Conservation (phyloP, 23 tunicate genomes). For the Phallusia fumigata region DNA sequence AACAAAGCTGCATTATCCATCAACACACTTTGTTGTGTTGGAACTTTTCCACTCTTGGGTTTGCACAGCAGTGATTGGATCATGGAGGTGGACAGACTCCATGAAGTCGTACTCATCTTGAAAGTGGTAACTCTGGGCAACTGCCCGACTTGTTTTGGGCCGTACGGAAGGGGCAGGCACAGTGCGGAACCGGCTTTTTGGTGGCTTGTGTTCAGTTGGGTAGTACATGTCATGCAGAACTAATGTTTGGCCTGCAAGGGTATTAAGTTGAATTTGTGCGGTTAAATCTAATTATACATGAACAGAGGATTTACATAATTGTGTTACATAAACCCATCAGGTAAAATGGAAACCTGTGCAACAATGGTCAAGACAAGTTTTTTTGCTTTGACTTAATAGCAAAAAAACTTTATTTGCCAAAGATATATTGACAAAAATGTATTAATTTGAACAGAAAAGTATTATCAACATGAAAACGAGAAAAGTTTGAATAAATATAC, state of each 20-base stretch:
- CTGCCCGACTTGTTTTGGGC: constrained; percentile 18
- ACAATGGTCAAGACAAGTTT: too few relatives aligned
- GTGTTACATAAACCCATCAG: too few relatives aligned
- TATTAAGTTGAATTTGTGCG: too few relatives aligned
- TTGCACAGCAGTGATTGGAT: constrained; percentile 41
- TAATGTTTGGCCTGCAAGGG: constrained; percentile 11
- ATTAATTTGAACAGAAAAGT: too few relatives aligned
- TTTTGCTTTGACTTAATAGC: too few relatives aligned
- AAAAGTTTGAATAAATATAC: too few relatives aligned
- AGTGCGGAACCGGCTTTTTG: constrained; percentile 24
- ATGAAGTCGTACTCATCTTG: constrained; percentile 13
- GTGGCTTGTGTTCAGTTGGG: neutral
- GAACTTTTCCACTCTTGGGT: constrained; percentile 26
- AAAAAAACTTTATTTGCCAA: too few relatives aligned
- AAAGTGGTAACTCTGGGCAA: neutral
- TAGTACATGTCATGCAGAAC: constrained; percentile 17
- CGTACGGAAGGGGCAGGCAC: constrained; percentile 15
- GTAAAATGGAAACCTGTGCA: too few relatives aligned
- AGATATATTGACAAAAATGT: too few relatives aligned
- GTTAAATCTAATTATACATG: too few relatives aligned
- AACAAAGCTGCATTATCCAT: neutral
- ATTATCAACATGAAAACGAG: too few relatives aligned
- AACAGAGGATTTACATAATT: too few relatives aligned
- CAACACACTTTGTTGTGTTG: neutral
- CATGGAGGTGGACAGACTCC: constrained; percentile 15